These are phyloP conservation scores for Odontocolon sp. DNA, from an alignment of 2,888 invertebrate genomes.

Conservation along the genomic window DNA sequence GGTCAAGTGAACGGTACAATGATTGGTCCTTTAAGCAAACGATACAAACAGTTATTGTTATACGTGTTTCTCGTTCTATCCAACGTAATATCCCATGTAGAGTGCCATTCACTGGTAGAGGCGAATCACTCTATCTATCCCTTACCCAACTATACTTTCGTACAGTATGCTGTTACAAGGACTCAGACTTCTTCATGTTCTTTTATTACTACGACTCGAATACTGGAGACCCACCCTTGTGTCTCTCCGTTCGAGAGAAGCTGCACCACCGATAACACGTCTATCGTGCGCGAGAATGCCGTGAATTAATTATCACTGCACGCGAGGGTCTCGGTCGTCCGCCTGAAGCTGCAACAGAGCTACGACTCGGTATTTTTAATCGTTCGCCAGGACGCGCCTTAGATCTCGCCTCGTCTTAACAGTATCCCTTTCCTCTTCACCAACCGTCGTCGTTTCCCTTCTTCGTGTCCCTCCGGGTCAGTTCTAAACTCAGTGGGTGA, in stretches of 20 bases:
- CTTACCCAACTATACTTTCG: conserved; percentile 6
- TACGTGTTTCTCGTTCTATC: too few relatives aligned
- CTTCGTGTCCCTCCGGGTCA: conserved; percentile 14
- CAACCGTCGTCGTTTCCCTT: conserved; percentile 1
- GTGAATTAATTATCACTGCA: conserved; percentile 75
- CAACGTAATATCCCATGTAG: too few relatives aligned
- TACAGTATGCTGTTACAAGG: not conserved
- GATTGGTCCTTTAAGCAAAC: too few relatives aligned
- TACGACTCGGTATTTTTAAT: conserved; percentile 64
- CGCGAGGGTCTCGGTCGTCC: conserved; percentile 63
- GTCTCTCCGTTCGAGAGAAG: not conserved
- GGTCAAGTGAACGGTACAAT: too few relatives aligned
- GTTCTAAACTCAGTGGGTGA: too few relatives aligned
- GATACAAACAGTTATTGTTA: too few relatives aligned
- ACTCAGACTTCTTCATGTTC: conserved; percentile 12
- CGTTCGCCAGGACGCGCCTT: conserved; percentile 65
- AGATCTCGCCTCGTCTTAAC: conserved; percentile 51
- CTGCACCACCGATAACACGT: conserved; percentile 58
- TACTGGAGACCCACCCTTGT: conserved; percentile 14
- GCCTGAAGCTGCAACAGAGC: conserved; percentile 5
- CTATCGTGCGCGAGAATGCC: conserved; percentile 67
- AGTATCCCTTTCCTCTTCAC: conserved; percentile 13
- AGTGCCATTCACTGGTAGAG: too few relatives aligned
- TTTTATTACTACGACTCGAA: conserved; percentile 20
- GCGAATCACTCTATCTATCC: too few relatives aligned